phyloP scores from a whole-genome alignment of 1,140 invertebrate species.

The Cydia fagiglandana region DNA sequence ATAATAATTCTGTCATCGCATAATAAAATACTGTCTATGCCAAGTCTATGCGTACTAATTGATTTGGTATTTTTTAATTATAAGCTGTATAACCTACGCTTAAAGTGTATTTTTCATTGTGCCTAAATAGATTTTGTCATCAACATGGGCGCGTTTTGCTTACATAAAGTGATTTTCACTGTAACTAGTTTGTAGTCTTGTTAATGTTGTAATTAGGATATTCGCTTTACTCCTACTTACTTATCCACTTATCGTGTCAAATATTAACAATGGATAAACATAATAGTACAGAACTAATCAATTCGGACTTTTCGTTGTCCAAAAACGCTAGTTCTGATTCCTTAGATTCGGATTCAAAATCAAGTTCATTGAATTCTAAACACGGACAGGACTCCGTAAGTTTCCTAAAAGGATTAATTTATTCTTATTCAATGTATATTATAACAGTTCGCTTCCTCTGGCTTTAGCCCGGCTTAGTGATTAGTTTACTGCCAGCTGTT shows the following conservation, averaged over 20 bases:
- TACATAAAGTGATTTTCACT: background rate
- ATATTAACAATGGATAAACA: constrained; percentile 69
- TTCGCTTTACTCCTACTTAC: background rate
- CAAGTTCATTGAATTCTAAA: constrained; percentile 90
- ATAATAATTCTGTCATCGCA: background rate
- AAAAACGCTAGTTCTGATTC: constrained; percentile 88
- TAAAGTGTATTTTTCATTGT: background rate
- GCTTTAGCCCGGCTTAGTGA: constrained; percentile 41
- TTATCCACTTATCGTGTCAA: background rate
- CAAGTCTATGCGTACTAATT: too few species aligned
- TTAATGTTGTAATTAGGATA: constrained; percentile 10
- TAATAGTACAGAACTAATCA: constrained; percentile 75
- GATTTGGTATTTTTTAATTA: constrained; percentile 12
- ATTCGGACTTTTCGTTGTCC: constrained; percentile 73
- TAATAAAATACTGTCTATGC: too few species aligned
- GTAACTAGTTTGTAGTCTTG: constrained; percentile 6
- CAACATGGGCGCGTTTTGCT: background rate
- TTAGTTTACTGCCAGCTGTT: constrained; percentile 33
- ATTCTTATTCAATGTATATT: constrained; percentile 66
- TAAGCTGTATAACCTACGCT: background rate
- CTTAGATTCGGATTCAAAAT: constrained; percentile 88
- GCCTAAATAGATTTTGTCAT: background rate
- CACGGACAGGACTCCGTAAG: constrained; percentile 87
- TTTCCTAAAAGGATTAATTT: constrained; percentile 80
- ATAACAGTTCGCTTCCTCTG: constrained; percentile 65